Percentiles rank a stretch among this genome's conserved stretches.
Evolutionary conservation across 2,113 vertebrate genomes (phyloP).

Genomic region (Brienomyrus longianalis): DNA sequence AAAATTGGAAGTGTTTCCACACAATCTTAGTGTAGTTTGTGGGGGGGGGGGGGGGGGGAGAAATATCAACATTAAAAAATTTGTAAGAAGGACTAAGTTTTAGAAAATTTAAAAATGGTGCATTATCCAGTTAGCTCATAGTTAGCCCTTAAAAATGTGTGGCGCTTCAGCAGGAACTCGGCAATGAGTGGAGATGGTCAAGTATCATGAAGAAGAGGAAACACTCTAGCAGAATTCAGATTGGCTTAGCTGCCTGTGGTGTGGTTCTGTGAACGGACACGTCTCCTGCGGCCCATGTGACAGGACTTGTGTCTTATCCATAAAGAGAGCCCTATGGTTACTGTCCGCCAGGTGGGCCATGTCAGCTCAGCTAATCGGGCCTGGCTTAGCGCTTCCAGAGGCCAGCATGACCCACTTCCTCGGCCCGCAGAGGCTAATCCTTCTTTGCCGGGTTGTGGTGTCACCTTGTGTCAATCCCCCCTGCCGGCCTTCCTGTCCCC

Average conservation of each 20-base stretch:
- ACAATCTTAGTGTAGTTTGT: too few relatives aligned
- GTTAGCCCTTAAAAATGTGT: background rate
- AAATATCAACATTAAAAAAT: too few relatives aligned
- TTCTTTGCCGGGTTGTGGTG: slow-evolving; percentile 25
- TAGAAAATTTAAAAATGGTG: too few relatives aligned
- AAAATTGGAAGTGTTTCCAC: too few relatives aligned
- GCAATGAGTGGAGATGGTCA: background rate
- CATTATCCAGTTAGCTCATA: too few relatives aligned
- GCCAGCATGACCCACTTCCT: slow-evolving; percentile 32
- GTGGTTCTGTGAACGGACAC: background rate
- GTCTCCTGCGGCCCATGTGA: background rate
- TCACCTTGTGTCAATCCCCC: slow-evolving; percentile 9
- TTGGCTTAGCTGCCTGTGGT: background rate
- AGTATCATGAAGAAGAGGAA: background rate
- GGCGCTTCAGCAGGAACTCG: background rate
- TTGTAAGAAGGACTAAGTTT: too few relatives aligned
- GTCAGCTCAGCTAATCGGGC: slow-evolving; percentile 5
- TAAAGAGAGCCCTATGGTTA: slow-evolving; percentile 33
- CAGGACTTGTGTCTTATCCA: slow-evolving; percentile 27
- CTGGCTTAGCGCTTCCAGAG: slow-evolving; percentile 36
- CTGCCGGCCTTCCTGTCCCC: background rate
- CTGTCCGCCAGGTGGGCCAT: background rate
- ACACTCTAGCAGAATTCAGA: background rate
- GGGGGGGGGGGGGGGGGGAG: too few relatives aligned
- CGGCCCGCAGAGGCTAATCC: slow-evolving; percentile 33